Evolutionary conservation across 1,140 invertebrate species (phyloP).

Genomic region (Drosophila equinoxialis): DNA sequence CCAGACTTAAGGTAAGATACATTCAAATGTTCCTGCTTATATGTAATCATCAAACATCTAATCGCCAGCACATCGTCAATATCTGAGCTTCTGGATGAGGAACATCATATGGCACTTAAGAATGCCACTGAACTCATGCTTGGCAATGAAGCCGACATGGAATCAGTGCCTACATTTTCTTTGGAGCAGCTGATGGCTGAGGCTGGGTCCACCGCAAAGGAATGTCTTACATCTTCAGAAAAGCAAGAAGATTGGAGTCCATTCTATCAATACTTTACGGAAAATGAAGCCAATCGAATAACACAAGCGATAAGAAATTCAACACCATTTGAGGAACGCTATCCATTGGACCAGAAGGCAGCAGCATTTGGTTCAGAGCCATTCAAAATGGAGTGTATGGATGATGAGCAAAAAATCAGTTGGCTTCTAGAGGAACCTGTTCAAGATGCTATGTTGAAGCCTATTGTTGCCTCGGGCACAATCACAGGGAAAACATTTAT

Average conservation of each 20-base stretch:
- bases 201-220: background rate
- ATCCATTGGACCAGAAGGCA: background rate
- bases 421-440: constrained; percentile 15
- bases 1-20: constrained; percentile 97
- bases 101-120: background rate
- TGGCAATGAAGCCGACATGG: constrained; percentile 17
- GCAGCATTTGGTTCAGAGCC: background rate
- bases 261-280: constrained; percentile 16
- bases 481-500: background rate
- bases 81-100: constrained; percentile 37
- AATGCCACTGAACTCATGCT: constrained; percentile 5
- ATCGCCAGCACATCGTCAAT: constrained; percentile 37
- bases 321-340: background rate
- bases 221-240: constrained; percentile 7
- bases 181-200: constrained; percentile 6
- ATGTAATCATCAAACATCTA: background rate
- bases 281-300: background rate
- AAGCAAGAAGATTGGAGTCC: constrained; percentile 30
- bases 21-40: no score
- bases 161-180: constrained; percentile 15
- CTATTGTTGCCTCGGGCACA: constrained; percentile 4
- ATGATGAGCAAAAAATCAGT: constrained; percentile 16
- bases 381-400: constrained; percentile 32
- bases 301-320: background rate
- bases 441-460: background rate